Evolutionary conservation across 2,888 invertebrate species (phyloP), one percentile per base, ranked within the genome.

Genomic region (Palloptera scutellata): DNA sequence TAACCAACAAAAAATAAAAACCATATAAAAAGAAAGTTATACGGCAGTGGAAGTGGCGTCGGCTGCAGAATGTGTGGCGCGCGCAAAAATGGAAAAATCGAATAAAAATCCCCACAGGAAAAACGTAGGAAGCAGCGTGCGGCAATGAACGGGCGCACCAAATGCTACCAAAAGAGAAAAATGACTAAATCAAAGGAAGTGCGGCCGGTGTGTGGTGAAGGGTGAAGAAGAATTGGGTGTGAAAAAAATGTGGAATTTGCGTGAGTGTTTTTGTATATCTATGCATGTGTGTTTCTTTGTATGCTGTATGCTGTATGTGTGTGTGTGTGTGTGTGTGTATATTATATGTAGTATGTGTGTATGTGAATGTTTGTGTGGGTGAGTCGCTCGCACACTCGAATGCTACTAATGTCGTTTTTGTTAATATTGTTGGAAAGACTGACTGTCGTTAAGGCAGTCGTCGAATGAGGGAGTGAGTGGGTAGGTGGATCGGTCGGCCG

Each of bases 111-210:
- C 73, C 69, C 73, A 73, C 74, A 74, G 73, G 73, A 73, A 77
- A 71, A 75, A 72, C 72, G 74, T 76, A 75, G 79, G 77, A 78
- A 77, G 77, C 79, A 75, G 12, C 11, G 53, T 52, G 54, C 63
- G 42, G 65, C 61, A 63, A 66, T 58, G 57, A 61, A 58, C 48
- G 61, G 53, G 51, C 60, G 55, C 59, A 42, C 61, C 59, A 65
- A 70, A 74, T 76, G 75, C 74, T 75, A 71, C 73, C 78, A 74
- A 75, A 76, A 78, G 78, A 79, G 79, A 79, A 79, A 79, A 79
- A 80, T 80, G 79, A 79, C 80, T 80, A 80, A 79, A 80, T 79
- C 80, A 79, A 80, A 78, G 79, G 78, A 79, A 79, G 80, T 79
- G 75, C 78, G 78, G 78, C 75, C 76, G 76, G 75, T 59, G 65